Evolutionary conservation across 2,888 invertebrate genomes (phyloP), one percentile per base, ranked within the genome.

Genomic region (Apotomis betuletana): DNA sequence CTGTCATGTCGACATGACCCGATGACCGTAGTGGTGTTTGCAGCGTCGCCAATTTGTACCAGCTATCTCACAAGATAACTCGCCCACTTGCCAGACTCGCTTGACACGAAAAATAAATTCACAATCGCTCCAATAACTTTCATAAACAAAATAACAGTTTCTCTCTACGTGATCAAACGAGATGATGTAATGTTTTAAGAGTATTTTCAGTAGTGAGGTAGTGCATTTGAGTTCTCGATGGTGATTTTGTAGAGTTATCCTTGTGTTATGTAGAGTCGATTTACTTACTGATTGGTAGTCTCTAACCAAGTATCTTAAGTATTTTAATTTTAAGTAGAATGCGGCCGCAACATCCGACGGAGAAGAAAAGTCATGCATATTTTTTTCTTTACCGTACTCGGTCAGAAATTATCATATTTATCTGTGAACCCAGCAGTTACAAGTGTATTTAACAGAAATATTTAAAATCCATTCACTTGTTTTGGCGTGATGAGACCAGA

Each of bases 1-100:
- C 85, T 77, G 75, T 59, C 70, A 73, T 64, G 74, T 69, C 78
- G 80, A 76, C 76, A 74, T 85, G 87, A 86, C 86, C 86, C 78
- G 77, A 70, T 84, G 87, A 87, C 88, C 85, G 82, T 79, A 76
- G 82, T 65, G 46, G 59, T 70, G 70, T 65, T 82, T 83, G 86
- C 86, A 84, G 78, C 82, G 83, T 85, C 83, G 85, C 85, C 83
- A 85, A 88, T 86, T 86, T 85, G 86, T 87, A 81, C 75, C 77
- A 81, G 85, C 84, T 86, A 87, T 81, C 80, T 75, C 75, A 54
- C 52, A 54, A 44, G 68, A 55, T 58, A 81, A 76, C 78, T 73
- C 67, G 70, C 76, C 76, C 74, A 77, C 77, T 75, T 61, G 70
- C 75, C 75, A 77, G 78, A 77, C 79, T 76, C 65, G 46, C 58